These are phyloP conservation scores for Drosophila repleta DNA, from an alignment of 1,140 invertebrate species.

Conservation along the genomic window DNA sequence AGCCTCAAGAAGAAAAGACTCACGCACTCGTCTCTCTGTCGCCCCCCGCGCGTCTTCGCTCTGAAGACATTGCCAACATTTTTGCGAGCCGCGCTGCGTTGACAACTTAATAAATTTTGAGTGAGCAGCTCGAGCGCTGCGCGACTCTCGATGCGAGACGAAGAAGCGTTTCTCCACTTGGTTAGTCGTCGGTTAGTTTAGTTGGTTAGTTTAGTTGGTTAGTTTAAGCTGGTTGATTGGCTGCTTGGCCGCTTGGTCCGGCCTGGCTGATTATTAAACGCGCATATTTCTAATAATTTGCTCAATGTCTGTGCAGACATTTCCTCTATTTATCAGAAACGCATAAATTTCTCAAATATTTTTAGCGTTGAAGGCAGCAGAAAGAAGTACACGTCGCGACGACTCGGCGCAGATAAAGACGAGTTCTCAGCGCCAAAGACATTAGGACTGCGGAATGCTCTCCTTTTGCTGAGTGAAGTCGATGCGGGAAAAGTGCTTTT, in stretches of 20 bases:
- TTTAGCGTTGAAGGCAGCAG: slow-evolving; percentile 29
- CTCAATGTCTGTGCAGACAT: slow-evolving; percentile 58
- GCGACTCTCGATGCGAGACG: slow-evolving; percentile 9
- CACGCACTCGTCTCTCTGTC: slow-evolving; percentile 1
- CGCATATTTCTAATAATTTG: slow-evolving; percentile 81
- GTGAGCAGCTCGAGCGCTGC: slow-evolving; percentile 36
- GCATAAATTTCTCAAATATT: slow-evolving; percentile 82
- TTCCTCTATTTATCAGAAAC: slow-evolving; percentile 82
- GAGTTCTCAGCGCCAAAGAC: not conserved
- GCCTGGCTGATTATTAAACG: slow-evolving; percentile 65
- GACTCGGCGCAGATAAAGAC: slow-evolving; percentile 25
- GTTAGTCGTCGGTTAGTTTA: slow-evolving; percentile 50
- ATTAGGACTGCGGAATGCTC: slow-evolving; percentile 1
- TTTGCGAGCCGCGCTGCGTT: slow-evolving; percentile 60
- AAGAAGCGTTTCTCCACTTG: slow-evolving; percentile 53
- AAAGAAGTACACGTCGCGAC: slow-evolving; percentile 47
- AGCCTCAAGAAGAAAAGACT: slow-evolving; percentile 6
- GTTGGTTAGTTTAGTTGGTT: slow-evolving; percentile 17
- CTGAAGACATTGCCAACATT: slow-evolving; percentile 70
- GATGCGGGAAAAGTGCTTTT: not conserved
- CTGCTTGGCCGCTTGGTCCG: not conserved
- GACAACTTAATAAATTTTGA: slow-evolving; percentile 82
- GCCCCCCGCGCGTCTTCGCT: not conserved
- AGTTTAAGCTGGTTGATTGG: not conserved
- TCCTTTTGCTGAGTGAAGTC: not conserved